Conservation (phyloP, 2,113 vertebrate species). For the Melanerpes formicivorus region DNA sequence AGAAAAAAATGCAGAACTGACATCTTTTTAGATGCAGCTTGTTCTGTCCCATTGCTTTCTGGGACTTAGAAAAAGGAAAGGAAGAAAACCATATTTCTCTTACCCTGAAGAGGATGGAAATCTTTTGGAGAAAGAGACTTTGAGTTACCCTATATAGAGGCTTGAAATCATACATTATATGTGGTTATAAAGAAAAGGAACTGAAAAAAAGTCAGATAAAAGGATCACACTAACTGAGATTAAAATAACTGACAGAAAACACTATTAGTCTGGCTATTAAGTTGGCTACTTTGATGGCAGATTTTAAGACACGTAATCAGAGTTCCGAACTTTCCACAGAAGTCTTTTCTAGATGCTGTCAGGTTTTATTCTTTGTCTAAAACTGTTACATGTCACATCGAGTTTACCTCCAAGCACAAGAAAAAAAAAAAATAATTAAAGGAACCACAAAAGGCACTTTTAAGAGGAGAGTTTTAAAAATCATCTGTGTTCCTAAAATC, state of each 20-base stretch:
- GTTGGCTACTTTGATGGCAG: background rate
- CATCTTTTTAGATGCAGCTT: background rate
- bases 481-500: background rate
- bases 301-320: background rate
- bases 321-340: background rate
- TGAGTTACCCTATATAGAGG: background rate
- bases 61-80: background rate
- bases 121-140: background rate
- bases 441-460: background rate
- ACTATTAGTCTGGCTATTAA: background rate
- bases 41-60: background rate
- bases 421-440: background rate
- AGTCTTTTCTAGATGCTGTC: background rate
- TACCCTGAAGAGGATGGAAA: background rate
- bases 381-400: background rate
- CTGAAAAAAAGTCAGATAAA: background rate
- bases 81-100: background rate
- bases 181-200: background rate
- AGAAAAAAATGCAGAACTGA: fast-evolving
- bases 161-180: background rate
- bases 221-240: background rate
- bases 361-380: background rate
- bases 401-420: background rate
- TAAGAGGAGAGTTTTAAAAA: background rate
- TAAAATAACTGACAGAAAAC: background rate